Evolutionary conservation across 2,113 vertebrate genomes (phyloP), one percentile per base, ranked within the genome.

Genomic region (Astatoreochromis straeleni): DNA sequence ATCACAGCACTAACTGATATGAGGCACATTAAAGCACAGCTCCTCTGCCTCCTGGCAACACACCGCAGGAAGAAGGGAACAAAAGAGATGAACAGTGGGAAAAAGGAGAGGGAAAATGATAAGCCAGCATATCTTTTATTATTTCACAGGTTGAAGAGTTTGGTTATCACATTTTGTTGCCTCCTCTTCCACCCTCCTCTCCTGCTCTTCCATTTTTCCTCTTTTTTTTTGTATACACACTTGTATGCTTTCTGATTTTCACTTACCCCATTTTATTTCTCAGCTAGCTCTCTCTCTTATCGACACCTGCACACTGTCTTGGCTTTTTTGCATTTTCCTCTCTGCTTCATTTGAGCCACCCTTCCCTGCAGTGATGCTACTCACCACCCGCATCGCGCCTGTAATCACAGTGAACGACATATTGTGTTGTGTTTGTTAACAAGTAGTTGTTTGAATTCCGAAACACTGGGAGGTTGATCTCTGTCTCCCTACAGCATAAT

Each of bases 1-100:
- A 92, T 92, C 91, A 92, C 4, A 91, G 88, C 80, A 3, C 81
- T 84, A 92, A 91, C 92, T 92, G 93, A 94, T 93, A 93, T 89
- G 45, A 88, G 81, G 81, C 65, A 91, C 92, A 92, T 91, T 90
- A 92, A 91, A 93, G 92, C 45, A 4, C n/a, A 60, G 75, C 68
- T 92, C 81, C 84, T 89, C 85, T 92, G 80, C 90, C 90, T 94
- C 81, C 80, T 40, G 78, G 89, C 85, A 91, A 91, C 89, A 92
- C 85, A 88, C 81, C 7, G 70, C 26, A 55, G 87, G 82, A 89
- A 87, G 85, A 87, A 80, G 55, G 86, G 89, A 93, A 93, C 91
- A 91, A 92, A 93, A 90, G 81, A 87, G 85, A 83, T 33, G 33
- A 54, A 87, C 81, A 86, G 83, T 81, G 86, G 75, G 81, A 19